A percentile compares a stretch with the other conserved stretches of the same genome.
phyloP scores from a whole-genome alignment of 2,797 vertebrate species.

The Sebastes variabilis region DNA sequence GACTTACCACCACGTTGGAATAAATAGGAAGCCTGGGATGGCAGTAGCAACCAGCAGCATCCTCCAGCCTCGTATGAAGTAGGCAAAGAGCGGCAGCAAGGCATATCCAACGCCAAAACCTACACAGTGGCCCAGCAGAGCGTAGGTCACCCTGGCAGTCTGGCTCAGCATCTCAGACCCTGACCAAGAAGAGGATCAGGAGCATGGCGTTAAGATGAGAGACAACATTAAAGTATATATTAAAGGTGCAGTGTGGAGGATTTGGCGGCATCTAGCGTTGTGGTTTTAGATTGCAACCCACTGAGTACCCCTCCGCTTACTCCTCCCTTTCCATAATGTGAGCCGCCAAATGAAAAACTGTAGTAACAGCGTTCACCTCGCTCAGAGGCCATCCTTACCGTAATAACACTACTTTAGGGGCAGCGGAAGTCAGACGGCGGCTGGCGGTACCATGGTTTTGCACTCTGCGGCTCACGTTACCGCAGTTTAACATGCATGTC shows the following conservation, averaged over 20 bases:
- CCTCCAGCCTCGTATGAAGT: conserved; percentile 86
- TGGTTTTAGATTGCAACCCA: no score
- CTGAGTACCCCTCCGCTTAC: no score
- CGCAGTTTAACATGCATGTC: no score
- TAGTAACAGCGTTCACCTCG: no score
- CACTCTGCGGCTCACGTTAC: no score
- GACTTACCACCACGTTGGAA: conserved; percentile 86
- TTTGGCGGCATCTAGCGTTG: no score
- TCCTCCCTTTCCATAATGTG: no score
- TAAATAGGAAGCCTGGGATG: conserved; percentile 78
- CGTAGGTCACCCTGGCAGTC: conserved; percentile 78
- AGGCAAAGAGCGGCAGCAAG: conserved; percentile 83
- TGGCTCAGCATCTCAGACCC: conserved; percentile 87
- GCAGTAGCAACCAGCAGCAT: conserved; percentile 83
- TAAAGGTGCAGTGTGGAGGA: not conserved
- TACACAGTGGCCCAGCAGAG: conserved; percentile 80
- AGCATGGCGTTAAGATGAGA: not conserved
- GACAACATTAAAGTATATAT: not conserved
- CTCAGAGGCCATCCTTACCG: no score
- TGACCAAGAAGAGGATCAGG: conserved; percentile 45
- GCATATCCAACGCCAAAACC: conserved; percentile 85
- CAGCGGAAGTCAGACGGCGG: no score
- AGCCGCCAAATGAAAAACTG: no score
- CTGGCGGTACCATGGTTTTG: no score
- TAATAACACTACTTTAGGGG: no score